phyloP scores from a whole-genome alignment of 2,888 invertebrate genomes.

The Xylota segnis region DNA sequence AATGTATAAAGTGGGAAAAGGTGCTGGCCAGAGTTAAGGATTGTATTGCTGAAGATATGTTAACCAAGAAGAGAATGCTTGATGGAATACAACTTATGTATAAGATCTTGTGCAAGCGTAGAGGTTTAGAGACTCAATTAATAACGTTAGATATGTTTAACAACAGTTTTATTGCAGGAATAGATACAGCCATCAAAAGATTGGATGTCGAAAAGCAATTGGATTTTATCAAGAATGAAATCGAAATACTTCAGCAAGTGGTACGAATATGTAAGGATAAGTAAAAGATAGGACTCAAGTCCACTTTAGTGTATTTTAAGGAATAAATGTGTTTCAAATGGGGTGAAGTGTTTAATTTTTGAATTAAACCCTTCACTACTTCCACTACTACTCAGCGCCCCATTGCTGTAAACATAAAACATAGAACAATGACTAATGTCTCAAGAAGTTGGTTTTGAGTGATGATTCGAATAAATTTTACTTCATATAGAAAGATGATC shows the following conservation, averaged over 20 bases:
- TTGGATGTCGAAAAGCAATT: conserved; percentile 79
- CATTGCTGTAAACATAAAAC: too few relatives aligned
- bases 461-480: too few relatives aligned
- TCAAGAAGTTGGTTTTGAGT: too few relatives aligned
- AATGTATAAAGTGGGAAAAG: conserved; percentile 83
- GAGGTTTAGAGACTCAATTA: conserved; percentile 25
- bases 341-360: too few relatives aligned
- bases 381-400: too few relatives aligned
- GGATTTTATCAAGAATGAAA: conserved; percentile 82
- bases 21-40: conserved; percentile 81
- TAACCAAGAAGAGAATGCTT: conserved; percentile 79
- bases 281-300: neutral
- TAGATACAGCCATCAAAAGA: conserved; percentile 69
- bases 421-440: too few relatives aligned
- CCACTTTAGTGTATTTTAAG: too few relatives aligned
- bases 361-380: too few relatives aligned
- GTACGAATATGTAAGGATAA: conserved; percentile 77
- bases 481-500: too few relatives aligned
- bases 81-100: conserved; percentile 82
- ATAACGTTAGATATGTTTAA: too few relatives aligned
- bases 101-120: conserved; percentile 79
- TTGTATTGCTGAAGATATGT: conserved; percentile 76
- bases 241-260: conserved; percentile 80
- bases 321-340: too few relatives aligned
- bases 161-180: neutral